Conservation (phyloP, 1,140 invertebrate species). For the Aradophagus sp. region DNA sequence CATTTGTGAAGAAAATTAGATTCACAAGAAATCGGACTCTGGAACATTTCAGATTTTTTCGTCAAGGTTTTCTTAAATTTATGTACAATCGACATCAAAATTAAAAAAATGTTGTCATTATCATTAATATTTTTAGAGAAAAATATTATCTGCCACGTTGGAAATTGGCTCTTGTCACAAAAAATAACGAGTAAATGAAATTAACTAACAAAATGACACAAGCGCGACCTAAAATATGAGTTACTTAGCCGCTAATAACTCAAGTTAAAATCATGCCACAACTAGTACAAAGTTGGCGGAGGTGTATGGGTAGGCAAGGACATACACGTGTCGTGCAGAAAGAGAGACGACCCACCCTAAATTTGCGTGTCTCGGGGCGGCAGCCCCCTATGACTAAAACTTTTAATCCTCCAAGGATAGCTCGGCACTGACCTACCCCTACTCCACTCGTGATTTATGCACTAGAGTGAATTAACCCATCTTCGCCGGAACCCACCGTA, state of each 20-base stretch:
- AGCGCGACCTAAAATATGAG: constrained; percentile 22
- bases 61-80: no score
- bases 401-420: constrained; percentile 69
- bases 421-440: constrained; percentile 70
- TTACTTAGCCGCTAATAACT: constrained; percentile 33
- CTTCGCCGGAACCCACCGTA: constrained; percentile 19
- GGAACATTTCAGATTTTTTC: no score
- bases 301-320: constrained; percentile 28
- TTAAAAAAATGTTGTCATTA: no score
- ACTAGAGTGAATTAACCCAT: constrained; percentile 55
- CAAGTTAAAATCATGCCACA: constrained; percentile 32
- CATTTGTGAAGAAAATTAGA: no score
- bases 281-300: constrained; percentile 35
- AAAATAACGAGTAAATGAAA: constrained; percentile 4
- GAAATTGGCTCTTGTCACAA: neutral
- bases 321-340: constrained; percentile 48
- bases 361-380: constrained; percentile 72
- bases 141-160: no score
- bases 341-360: constrained; percentile 70
- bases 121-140: no score
- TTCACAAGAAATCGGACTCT: no score
- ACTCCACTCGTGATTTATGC: constrained; percentile 68
- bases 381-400: constrained; percentile 66
- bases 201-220: constrained; percentile 20
- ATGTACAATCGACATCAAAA: no score